Base-by-base conservation (phyloP, 37 sponge, comb jelly and placozoan species). In the Ianthella basta region DNA sequence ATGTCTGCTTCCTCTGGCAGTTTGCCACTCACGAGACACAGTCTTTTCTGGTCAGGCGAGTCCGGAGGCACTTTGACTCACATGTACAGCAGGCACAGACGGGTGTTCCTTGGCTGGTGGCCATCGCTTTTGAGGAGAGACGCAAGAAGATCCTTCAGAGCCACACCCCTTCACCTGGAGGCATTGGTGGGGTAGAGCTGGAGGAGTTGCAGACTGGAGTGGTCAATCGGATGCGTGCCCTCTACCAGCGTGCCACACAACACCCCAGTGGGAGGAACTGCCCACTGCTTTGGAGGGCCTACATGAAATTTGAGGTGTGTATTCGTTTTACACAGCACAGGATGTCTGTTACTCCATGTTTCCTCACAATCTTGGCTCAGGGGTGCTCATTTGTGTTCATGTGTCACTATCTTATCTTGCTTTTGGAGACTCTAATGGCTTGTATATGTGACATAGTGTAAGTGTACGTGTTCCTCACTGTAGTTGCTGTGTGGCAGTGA, bases 261-360 rank as follows among this genome's bases (percentile, higher is more conserved):
- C 55, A 75, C 33, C 61, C 72, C 4, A 82, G 23, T 53, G 87
- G 85, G 12, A 56, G 73, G 19, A 59, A 79, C 50, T 93, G 91
- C 63, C 88, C 91, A 0, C 64, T 89, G 57, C 83, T 96, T 21
- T 96, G 97, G 97, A 91, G 97, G 38, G 32, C 80, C 10, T 88
- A 84, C 65, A 86, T 96, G 85, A 54, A 53, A 27, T 81, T 94
- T 85, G 88, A 91, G 90, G 97, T 96, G 44, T 30, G 87, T 75
- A 8, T 41, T 89, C 15, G 23, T 15, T 81, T 61, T 61, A 61
- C 13, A 5, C 4, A 12, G 10, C 24, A 61, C 29, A 29, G 10
- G 4, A 13, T 61, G 24, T 27, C 4, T 61, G 64, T 61, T 18
- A 57, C 59, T 57, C 3, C 64, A 29, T 61, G 64, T 30, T 12